Percentiles rank a stretch among this genome's conserved stretches.
Evolutionary conservation across 2,113 vertebrate species (phyloP).

Genomic region (Elaphurus davidianus): DNA sequence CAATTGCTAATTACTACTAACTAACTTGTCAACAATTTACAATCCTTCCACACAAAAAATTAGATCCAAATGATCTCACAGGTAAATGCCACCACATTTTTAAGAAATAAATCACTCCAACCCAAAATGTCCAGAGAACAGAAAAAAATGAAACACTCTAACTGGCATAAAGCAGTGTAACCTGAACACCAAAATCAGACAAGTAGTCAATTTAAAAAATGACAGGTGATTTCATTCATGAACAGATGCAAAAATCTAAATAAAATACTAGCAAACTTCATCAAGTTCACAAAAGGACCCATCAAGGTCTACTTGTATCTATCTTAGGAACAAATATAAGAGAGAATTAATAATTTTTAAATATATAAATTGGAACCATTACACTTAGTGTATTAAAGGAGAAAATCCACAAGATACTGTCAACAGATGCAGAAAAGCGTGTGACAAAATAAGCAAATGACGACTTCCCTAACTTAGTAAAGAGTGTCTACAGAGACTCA

Average conservation of each 20-base stretch:
- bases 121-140: not conserved
- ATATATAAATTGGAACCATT: not conserved
- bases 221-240: not conserved
- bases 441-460: not conserved
- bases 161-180: not conserved
- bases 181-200: not conserved
- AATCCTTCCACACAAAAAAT: not conserved
- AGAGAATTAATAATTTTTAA: slow-evolving; percentile 17
- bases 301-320: not conserved
- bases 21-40: not conserved
- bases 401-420: not conserved
- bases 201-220: not conserved
- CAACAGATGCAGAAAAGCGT: not conserved
- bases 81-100: not conserved
- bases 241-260: not conserved
- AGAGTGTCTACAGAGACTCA: not conserved
- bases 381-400: not conserved
- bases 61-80: not conserved
- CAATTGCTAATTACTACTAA: slow-evolving; percentile 21
- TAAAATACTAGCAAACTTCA: not conserved
- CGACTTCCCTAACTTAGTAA: not conserved
- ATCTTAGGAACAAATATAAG: not conserved
- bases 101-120: not conserved
- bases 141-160: not conserved
- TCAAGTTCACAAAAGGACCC: not conserved